A percentile compares a stretch with the other conserved stretches of the same genome.
phyloP scores from a whole-genome alignment of 1,140 invertebrate species.

The Pissodes strobi region DNA sequence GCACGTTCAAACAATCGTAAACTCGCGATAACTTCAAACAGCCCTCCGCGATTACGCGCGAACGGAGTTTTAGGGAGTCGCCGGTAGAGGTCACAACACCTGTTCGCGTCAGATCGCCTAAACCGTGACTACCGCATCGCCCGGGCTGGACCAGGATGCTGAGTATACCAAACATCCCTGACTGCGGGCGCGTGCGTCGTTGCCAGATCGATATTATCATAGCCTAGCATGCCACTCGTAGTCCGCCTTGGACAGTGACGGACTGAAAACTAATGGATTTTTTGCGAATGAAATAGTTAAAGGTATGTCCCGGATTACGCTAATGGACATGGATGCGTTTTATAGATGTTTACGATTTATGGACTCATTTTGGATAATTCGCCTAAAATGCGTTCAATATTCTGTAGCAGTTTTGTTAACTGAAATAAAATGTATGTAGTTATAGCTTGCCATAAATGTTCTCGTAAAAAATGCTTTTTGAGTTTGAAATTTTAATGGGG shows the following conservation, averaged over 20 bases:
- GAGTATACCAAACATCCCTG: conserved; percentile 49
- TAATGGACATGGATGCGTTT: conserved; percentile 1
- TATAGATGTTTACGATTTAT: no score
- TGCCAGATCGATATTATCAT: conserved; percentile 48
- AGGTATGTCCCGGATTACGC: not conserved
- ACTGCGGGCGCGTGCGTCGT: conserved; percentile 41
- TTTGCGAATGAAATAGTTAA: not conserved
- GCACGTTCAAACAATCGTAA: not conserved
- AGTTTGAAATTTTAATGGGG: no score
- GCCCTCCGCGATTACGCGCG: conserved; percentile 2
- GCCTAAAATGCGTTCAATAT: no score
- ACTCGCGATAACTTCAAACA: conserved; percentile 1
- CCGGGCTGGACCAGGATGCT: conserved; percentile 53
- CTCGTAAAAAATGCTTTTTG: no score
- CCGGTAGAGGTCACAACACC: conserved; percentile 10
- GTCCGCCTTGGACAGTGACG: conserved; percentile 20
- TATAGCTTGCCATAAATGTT: no score
- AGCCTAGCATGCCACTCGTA: no score
- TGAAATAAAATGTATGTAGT: no score
- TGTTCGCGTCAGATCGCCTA: conserved; percentile 36
- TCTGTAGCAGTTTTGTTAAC: no score
- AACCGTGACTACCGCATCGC: conserved; percentile 51
- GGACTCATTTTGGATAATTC: no score
- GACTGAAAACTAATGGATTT: conserved; percentile 21
- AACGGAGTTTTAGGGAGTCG: no score